A percentile compares a stretch with the other conserved stretches of the same genome.
Evolutionary conservation across 2,797 vertebrate species (phyloP).

Genomic region (Pantherophis alleghaniensis): DNA sequence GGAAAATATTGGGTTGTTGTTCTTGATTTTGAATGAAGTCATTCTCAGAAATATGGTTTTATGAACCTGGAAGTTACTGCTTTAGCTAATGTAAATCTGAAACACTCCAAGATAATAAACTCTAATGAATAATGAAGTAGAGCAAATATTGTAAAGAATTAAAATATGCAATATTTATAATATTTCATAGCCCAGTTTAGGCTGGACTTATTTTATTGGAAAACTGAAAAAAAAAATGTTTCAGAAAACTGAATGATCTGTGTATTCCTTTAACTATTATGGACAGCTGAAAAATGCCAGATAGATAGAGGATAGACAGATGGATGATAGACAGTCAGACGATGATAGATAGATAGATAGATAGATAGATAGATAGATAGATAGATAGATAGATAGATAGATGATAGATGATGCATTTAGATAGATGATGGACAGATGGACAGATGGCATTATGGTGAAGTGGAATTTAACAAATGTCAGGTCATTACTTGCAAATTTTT

Average conservation of each 20-base stretch:
- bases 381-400: accelerated
- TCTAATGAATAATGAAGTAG: constrained; percentile 28
- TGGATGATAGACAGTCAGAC: neutral
- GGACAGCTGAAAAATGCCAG: neutral
- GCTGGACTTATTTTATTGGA: neutral
- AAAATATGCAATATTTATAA: constrained; percentile 40
- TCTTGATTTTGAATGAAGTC: constrained; percentile 22
- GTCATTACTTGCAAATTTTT: neutral
- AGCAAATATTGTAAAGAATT: constrained; percentile 39
- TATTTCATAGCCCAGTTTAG: neutral
- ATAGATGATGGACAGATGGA: neutral
- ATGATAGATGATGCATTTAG: neutral
- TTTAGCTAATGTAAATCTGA: constrained; percentile 43
- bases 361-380: neutral
- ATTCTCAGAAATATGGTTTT: constrained; percentile 43
- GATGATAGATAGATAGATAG: neutral
- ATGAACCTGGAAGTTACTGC: constrained; percentile 16
- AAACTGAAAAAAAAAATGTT: neutral
- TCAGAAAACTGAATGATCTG: neutral
- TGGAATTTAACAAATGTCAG: neutral
- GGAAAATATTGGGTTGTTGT: constrained; percentile 16
- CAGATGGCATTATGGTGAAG: neutral
- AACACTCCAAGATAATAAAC: constrained; percentile 41
- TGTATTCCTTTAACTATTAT: neutral
- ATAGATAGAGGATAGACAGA: neutral